These are phyloP conservation scores for Mactra quadrangularis DNA, from an alignment of 1,140 invertebrate genomes.

Conservation along the genomic window DNA sequence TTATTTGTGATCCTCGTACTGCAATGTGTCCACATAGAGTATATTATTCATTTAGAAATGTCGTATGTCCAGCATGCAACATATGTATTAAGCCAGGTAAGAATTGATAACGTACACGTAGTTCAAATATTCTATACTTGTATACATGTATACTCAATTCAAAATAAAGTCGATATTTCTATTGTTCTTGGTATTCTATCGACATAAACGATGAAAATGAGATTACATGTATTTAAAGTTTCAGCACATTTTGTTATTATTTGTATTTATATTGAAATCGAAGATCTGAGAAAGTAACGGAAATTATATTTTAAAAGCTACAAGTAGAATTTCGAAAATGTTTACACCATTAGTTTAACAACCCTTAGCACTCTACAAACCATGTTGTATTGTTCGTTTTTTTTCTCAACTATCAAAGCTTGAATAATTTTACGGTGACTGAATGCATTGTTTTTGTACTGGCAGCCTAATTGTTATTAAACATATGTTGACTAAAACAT, in stretches of 20 bases:
- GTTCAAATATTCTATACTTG: background rate
- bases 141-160: background rate
- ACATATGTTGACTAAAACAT: no score
- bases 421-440: no score
- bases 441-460: no score
- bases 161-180: background rate
- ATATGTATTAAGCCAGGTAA: conserved; percentile 18
- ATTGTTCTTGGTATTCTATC: background rate
- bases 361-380: no score
- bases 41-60: background rate
- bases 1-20: background rate
- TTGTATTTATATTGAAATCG: background rate
- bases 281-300: background rate
- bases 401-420: no score
- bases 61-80: conserved; percentile 6
- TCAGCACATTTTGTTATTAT: background rate
- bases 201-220: background rate
- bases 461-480: no score
- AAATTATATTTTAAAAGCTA: no score
- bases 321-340: no score
- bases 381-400: no score
- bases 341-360: no score
- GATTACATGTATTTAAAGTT: background rate
- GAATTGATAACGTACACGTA: no score
- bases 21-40: background rate